phyloP scores from a whole-genome alignment of 2,113 vertebrate species.

The Oncorhynchus gorbuscha region DNA sequence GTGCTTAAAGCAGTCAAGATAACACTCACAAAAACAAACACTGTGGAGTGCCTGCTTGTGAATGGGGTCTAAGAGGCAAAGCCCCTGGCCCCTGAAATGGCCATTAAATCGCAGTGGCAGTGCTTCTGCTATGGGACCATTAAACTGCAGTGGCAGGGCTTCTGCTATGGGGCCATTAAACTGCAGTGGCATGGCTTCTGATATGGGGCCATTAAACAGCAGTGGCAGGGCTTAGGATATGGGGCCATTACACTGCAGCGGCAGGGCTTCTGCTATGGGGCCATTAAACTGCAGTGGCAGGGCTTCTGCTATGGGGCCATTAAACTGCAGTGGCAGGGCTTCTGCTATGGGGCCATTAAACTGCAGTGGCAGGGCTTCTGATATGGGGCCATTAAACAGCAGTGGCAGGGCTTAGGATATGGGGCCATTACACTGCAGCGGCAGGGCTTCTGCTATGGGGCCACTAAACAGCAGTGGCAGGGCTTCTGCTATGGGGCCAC shows the following conservation, averaged over 20 bases:
- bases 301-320: background rate
- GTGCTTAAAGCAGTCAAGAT: background rate
- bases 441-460: constrained; percentile 11
- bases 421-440: background rate
- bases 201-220: background rate
- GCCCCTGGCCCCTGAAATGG: too few relatives aligned
- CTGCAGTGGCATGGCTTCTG: background rate
- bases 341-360: background rate
- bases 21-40: background rate
- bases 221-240: constrained; percentile 11
- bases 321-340: background rate
- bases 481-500: constrained; percentile 8
- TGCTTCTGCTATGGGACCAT: background rate
- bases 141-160: background rate
- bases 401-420: constrained; percentile 10
- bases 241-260: background rate
- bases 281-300: background rate
- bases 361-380: background rate
- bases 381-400: background rate
- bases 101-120: background rate
- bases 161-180: constrained; percentile 18
- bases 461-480: background rate
- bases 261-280: constrained; percentile 6
- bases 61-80: constrained; percentile 20
- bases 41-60: constrained; percentile 9